Evolutionary conservation across 1,140 invertebrate genomes (phyloP), one percentile per base, ranked within the genome.

Genomic region (Notospermus geniculatus): DNA sequence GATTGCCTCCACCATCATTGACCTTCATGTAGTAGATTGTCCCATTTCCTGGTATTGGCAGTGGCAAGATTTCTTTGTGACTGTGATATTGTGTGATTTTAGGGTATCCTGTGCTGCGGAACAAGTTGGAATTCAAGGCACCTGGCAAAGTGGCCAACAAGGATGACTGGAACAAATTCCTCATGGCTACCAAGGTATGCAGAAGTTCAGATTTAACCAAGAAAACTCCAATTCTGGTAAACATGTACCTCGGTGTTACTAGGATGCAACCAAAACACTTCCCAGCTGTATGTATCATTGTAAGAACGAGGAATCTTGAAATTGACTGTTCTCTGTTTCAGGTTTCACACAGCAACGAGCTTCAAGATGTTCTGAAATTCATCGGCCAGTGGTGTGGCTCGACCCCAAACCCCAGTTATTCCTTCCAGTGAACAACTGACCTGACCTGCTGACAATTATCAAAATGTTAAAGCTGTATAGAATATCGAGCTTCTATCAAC

Each of bases 151-250:
- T 86, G 19, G 91, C 91, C 0, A 90, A 92, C 73, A 88, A 91
- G 64, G 92, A 95, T 66, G 90, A 93, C 60, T 96, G 92, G 92
- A 91, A 92, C 68, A 92, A 91, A 78, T 83, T 95, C n/a, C 84
- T 90, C 5, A 89, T 90, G 80, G 85, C 88, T 0, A 86, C 89
- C 0, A 91, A 92, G 77, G 88, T 83, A 75, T 63, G 36, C 60
- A 54, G 39, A 65, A 9, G 23, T 55, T 50, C n/a, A 7, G 19
- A 50, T 13, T 43, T 13, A 43, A 43, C 19, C 39, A 11, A 19
- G n/a, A 43, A 13, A 11, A 43, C 11, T 13, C 19, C 11, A 43
- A 43, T 43, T 11, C 39, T 11, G 19, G 39, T 43, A 43, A 13
- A 13, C n/a, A n/a, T n/a, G n/a, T n/a, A n/a, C n/a, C n/a, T n/a